phyloP scores from a whole-genome alignment of 1,140 invertebrate genomes.

The Tetragonula clypearis region DNA sequence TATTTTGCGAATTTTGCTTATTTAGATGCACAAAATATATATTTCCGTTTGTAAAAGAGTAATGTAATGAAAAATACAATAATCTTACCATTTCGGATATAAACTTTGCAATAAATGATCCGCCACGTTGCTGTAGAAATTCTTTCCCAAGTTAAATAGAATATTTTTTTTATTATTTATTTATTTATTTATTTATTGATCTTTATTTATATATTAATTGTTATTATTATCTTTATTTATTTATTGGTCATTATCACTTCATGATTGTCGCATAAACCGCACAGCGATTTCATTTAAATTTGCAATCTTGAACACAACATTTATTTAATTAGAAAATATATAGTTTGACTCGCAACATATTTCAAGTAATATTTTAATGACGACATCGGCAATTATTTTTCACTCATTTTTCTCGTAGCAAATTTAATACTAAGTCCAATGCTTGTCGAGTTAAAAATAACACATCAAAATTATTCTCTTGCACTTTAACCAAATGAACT shows the following conservation, averaged over 20 bases:
- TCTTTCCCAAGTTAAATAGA: background rate
- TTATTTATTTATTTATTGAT: background rate
- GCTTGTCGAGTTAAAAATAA: background rate
- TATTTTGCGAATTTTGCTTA: background rate
- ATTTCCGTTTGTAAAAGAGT: background rate
- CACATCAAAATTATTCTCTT: background rate
- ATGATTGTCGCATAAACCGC: background rate
- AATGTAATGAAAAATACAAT: background rate
- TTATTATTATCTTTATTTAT: background rate
- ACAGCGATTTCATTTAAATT: background rate
- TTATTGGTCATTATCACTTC: background rate
- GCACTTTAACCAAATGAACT: background rate
- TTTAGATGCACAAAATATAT: background rate
- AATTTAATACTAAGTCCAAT: background rate
- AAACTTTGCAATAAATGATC: background rate
- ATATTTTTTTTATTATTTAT: background rate
- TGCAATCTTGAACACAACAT: background rate
- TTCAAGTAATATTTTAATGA: background rate
- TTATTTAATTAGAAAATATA: background rate
- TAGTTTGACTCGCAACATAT: background rate
- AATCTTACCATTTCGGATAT: constrained; percentile 7
- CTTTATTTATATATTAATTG: background rate
- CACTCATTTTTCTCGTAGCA: background rate
- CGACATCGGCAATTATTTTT: background rate
- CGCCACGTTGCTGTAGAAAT: background rate